Evolutionary conservation across 1,140 invertebrate species (phyloP).

Genomic region (Luehdorfia chinensis): DNA sequence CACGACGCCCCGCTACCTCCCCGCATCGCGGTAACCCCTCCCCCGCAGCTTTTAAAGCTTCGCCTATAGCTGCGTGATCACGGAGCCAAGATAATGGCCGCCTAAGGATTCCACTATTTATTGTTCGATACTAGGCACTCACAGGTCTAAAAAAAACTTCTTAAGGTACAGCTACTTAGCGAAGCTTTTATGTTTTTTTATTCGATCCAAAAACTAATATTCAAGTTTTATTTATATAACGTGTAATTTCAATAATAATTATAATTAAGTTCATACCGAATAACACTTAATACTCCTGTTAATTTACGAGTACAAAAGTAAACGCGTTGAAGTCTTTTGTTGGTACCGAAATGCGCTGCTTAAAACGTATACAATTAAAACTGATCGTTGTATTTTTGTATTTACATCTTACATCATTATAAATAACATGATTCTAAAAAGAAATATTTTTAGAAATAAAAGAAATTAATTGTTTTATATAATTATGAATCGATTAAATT

Average conservation of each 20-base stretch:
- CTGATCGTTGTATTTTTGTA: too few species aligned
- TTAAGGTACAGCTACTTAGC: slow-evolving; percentile 24
- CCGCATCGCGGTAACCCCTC: slow-evolving; percentile 36
- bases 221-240: too few species aligned
- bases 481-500: too few species aligned
- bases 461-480: too few species aligned
- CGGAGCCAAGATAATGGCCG: slow-evolving; percentile 70
- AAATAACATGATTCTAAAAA: background rate
- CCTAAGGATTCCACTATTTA: slow-evolving; percentile 71
- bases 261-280: too few species aligned
- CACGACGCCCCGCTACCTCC: slow-evolving; percentile 57
- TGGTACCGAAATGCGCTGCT: too few species aligned
- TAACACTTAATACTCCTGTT: too few species aligned
- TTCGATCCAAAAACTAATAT: background rate
- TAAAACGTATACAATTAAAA: too few species aligned
- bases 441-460: too few species aligned
- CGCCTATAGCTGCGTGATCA: slow-evolving; percentile 61
- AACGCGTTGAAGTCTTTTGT: slow-evolving; percentile 49
- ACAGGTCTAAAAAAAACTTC: slow-evolving; percentile 33
- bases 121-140: slow-evolving; percentile 55
- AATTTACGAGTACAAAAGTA: too few species aligned
- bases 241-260: too few species aligned
- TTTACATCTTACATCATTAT: too few species aligned
- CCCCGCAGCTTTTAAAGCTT: slow-evolving; percentile 61
- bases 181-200: background rate